Evolutionary conservation across 2,888 invertebrate species (phyloP).

Genomic region (Sminthurides aquaticus): DNA sequence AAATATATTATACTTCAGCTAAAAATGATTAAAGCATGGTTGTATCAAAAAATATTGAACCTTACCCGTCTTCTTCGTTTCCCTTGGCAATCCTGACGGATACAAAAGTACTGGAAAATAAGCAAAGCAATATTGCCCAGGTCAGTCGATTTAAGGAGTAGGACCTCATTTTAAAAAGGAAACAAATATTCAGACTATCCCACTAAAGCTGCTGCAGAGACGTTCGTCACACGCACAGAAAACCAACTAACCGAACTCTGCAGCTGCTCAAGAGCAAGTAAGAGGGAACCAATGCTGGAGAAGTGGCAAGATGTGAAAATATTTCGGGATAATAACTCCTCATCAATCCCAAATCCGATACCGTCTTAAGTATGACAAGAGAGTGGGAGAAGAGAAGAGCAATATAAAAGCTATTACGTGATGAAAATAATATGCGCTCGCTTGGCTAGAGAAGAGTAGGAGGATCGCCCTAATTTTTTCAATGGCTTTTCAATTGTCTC

Average conservation of each 20-base stretch:
- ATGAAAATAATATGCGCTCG: too few relatives aligned
- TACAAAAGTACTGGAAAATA: conserved; percentile 9
- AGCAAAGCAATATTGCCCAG: conserved; percentile 7
- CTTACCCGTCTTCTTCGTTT: conserved; percentile 5
- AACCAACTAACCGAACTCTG: not conserved
- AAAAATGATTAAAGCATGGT: too few relatives aligned
- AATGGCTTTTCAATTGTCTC: not conserved
- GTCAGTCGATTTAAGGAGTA: conserved; percentile 1
- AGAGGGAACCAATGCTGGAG: too few relatives aligned
- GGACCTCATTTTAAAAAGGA: conserved; percentile 5
- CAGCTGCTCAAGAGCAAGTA: not conserved
- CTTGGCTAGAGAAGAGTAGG: not conserved
- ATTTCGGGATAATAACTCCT: too few relatives aligned
- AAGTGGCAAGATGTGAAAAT: too few relatives aligned
- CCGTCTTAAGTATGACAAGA: too few relatives aligned
- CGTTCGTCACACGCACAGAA: not conserved
- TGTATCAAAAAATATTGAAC: not conserved
- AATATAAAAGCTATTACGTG: not conserved
- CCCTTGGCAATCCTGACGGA: conserved; percentile 7
- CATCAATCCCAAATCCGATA: too few relatives aligned
- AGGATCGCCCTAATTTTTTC: not conserved
- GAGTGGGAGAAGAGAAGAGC: not conserved
- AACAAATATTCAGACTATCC: not conserved
- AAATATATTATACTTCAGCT: too few relatives aligned
- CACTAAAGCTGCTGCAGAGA: not conserved